Conservation (phyloP, 2,797 vertebrate genomes). For the Mormyrops boulengeri region DNA sequence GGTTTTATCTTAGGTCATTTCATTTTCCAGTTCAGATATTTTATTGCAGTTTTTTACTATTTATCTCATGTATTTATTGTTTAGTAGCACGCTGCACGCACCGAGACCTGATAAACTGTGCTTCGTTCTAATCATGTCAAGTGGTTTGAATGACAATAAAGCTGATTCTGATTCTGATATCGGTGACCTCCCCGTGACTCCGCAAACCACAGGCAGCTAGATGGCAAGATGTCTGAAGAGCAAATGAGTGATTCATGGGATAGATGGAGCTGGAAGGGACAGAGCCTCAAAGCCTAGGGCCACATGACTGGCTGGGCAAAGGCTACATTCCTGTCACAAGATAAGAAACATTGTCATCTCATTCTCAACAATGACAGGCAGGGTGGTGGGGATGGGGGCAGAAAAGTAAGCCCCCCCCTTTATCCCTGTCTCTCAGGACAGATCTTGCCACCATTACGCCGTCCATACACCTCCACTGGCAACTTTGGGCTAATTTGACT, state of each 20-base stretch:
- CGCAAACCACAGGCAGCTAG: neutral
- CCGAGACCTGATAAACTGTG: too few species aligned
- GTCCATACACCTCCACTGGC: neutral
- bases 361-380: neutral
- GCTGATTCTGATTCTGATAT: neutral
- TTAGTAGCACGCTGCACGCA: too few species aligned
- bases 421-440: neutral
- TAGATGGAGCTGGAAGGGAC: neutral
- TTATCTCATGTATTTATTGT: too few species aligned
- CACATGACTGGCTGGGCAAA: neutral
- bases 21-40: too few species aligned
- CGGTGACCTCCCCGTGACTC: neutral
- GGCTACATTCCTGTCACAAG: neutral
- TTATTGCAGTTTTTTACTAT: too few species aligned
- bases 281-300: neutral
- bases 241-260: neutral
- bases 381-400: neutral
- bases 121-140: too few species aligned
- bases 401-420: neutral
- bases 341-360: neutral
- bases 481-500: constrained; percentile 19
- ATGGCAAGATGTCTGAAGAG: neutral
- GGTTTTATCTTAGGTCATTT: too few species aligned
- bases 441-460: neutral
- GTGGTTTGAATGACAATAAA: too few species aligned